Base-by-base conservation (phyloP, 2,888 invertebrate species). In the Drosophila mettleri region DNA sequence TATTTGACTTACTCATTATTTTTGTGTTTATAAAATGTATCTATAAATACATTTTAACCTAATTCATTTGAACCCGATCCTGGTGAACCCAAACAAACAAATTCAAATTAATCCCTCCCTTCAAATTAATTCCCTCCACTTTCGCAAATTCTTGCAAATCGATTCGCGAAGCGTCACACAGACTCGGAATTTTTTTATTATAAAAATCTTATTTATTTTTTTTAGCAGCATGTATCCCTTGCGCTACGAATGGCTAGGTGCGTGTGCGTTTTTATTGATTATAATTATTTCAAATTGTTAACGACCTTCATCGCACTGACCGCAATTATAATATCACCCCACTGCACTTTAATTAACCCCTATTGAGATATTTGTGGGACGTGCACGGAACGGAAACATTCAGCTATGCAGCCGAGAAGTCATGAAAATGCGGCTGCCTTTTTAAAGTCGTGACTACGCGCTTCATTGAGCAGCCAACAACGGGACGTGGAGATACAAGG, bases 391-490 rank as follows among this genome's bases (percentile, higher is more conserved):
- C 36, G 43, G 49, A 57, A 33, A 36, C 27, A 64, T 41, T 45
- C 65, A 49, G 59, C 39, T 18, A 70, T 61, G 59, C 73, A 52
- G 57, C 54, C 65, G 65, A 64, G 64, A 81, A 75, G 72, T 61
- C 79, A 63, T 72, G 62, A 59, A 65, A 68, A 75, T 65, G 63
- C 45, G 12, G 51, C 41, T 43, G 62, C 59, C 55, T 59, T 61
- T 38, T 67, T 41, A 65, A 72, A 65, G 64, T 69, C 58, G 60
- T 70, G 74, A 69, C 74, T 70, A 65, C 62, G 74, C 80, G 74
- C 86, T 79, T 79, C 88, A 88, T 79, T 88, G 86, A 79, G 67
- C 88, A 83, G 27, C 39, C 38, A 48, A 48, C 49, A 61, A 48
- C 27, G 9, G n/a, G 46, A 18, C 6, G 46, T 8, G 14, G 8